Conservation (phyloP, 2,888 invertebrate genomes). For the Clivina fossor region DNA sequence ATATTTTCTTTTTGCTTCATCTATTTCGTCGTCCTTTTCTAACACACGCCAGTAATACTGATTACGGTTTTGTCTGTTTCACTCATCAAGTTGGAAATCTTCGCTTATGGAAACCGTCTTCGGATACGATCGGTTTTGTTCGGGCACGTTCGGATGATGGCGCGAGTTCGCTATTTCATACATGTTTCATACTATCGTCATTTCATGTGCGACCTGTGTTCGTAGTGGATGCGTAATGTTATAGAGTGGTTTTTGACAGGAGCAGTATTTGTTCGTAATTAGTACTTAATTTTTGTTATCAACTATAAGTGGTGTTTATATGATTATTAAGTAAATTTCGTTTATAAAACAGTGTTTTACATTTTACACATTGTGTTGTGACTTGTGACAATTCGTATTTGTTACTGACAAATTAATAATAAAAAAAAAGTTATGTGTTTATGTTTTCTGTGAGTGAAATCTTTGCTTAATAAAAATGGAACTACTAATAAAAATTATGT, state of each 20-base stretch:
- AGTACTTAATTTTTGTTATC: too few relatives aligned
- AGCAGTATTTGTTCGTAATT: too few relatives aligned
- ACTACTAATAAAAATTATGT: conserved; percentile 6
- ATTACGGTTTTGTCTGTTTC: too few relatives aligned
- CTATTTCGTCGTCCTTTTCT: conserved; percentile 7
- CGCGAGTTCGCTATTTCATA: not conserved
- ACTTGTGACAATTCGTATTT: not conserved
- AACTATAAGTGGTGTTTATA: too few relatives aligned
- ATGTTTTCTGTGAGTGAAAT: not conserved
- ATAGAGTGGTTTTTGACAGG: too few relatives aligned
- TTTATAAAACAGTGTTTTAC: too few relatives aligned
- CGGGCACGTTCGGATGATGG: not conserved
- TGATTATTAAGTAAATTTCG: too few relatives aligned
- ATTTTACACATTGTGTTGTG: too few relatives aligned
- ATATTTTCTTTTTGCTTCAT: conserved; percentile 14
- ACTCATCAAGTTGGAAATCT: too few relatives aligned
- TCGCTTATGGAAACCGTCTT: conserved; percentile 10
- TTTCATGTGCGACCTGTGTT: conserved; percentile 10
- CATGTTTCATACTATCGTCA: conserved; percentile 3
- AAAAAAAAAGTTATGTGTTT: not conserved
- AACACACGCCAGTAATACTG: not conserved
- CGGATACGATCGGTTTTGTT: not conserved
- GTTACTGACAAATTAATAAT: not conserved
- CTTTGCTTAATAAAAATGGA: conserved; percentile 12
- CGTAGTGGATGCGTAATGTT: conserved; percentile 14